Evolutionary conservation across 2,888 invertebrate species (phyloP), one percentile per base, ranked within the genome.

Genomic region (Pogonocherus hispidulus): DNA sequence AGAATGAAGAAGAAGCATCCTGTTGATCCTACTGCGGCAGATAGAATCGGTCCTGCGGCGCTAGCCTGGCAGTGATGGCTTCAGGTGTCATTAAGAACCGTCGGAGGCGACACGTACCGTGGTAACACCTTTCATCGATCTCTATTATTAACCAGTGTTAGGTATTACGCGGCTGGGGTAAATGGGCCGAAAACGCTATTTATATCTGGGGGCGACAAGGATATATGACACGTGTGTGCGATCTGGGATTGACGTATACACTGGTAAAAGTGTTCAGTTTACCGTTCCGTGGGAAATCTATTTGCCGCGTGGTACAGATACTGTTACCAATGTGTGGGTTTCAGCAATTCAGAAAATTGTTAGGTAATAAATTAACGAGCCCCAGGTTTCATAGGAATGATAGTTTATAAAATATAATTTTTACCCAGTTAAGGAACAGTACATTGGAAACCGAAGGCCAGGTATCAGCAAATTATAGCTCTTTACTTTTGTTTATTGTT

Each of bases 101-200:
- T 23, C 14, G 49, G 14, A 23, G 22, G n/a, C 49, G 14, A 23
- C 49, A 51, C 49, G 49, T 51, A 20, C 49, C 23, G 16, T 22
- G 49, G 49, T 23, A 51, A 52, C 52, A 52, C 52, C 32, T 32
- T 52, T 32, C 52, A 52, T 52, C 52, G 52, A 52, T 52, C 52
- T 32, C 52, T 52, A 52, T 52, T 52, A 32, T 51, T 51, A 55
- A 55, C 55, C 20, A 27, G 16, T 41, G 19, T 18, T 3, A 44
- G n/a, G 6, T 18, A 41, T 55, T 41, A 41, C 16, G 4, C 6
- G 23, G n/a, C 5, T 23, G 23, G 5, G 22, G 14, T 51, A 51
- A 51, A 51, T 51, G 49, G 22, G 49, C 6, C 23, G 23, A 23
- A 51, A 51, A 51, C 8, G 49, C 6, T 23, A 23, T 51, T 51